These are phyloP conservation scores for Semotilus atromaculatus DNA, from an alignment of 2,797 vertebrate species.

Conservation along the genomic window DNA sequence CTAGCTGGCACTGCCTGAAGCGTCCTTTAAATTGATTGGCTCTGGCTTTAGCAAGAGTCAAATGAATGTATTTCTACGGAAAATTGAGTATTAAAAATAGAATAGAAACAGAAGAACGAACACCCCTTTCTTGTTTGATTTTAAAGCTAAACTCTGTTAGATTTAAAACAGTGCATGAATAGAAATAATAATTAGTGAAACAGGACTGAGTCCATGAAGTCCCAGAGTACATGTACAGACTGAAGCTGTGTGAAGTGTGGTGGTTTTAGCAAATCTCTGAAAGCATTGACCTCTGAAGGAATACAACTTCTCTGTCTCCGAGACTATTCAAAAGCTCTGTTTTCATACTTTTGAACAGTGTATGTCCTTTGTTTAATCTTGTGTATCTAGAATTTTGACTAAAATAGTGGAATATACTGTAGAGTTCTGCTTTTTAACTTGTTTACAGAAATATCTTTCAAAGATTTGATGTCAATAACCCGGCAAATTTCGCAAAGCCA, in stretches of 20 bases:
- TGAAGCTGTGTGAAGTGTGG: slow-evolving; percentile 2
- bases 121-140: background rate
- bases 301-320: background rate
- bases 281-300: background rate
- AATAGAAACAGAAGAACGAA: slow-evolving; percentile 7
- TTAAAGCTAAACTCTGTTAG: slow-evolving; percentile 5
- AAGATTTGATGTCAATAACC: slow-evolving; percentile 20
- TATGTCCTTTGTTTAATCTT: background rate
- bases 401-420: background rate
- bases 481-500: slow-evolving; percentile 1
- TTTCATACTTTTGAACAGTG: background rate
- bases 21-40: slow-evolving; percentile 35
- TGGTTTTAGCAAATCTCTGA: background rate
- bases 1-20: slow-evolving; percentile 26
- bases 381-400: background rate
- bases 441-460: slow-evolving; percentile 1
- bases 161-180: slow-evolving; percentile 1
- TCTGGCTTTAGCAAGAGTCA: slow-evolving; percentile 23
- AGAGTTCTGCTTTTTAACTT: background rate
- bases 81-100: slow-evolving; percentile 16
- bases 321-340: background rate
- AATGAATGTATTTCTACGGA: slow-evolving; percentile 25
- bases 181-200: slow-evolving; percentile 5
- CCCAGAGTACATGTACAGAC: background rate
- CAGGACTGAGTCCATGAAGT: background rate